These are phyloP conservation scores for Catharus bicknelli DNA, from an alignment of 2,113 vertebrate genomes.

Conservation along the genomic window DNA sequence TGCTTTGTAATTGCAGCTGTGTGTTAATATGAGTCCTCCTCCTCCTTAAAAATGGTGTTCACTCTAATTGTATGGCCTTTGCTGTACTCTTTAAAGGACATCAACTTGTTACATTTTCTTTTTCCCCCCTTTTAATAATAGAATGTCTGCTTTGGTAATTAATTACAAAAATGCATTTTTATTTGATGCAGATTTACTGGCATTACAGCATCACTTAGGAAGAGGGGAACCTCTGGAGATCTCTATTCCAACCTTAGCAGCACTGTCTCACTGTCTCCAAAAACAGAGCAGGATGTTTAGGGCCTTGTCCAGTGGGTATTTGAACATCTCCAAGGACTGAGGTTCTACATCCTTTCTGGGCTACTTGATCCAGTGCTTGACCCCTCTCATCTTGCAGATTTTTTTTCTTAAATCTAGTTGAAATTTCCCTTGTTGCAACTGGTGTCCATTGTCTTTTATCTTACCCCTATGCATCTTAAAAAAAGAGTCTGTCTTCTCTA, in stretches of 20 bases:
- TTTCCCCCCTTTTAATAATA: background rate
- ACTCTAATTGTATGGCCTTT: background rate
- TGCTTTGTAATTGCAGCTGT: background rate
- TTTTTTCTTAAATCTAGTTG: background rate
- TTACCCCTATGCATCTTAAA: background rate
- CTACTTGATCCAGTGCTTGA: background rate
- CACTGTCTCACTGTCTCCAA: background rate
- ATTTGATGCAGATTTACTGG: background rate
- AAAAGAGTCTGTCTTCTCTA: background rate
- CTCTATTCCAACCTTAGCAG: background rate
- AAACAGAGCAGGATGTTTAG: background rate
- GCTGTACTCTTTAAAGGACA: background rate
- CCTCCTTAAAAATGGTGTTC: background rate
- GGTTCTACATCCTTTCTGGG: background rate
- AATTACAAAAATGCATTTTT: background rate
- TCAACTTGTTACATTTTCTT: background rate
- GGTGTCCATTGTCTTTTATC: background rate
- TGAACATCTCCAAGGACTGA: background rate
- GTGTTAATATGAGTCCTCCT: background rate
- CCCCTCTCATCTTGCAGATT: accelerated
- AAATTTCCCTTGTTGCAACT: background rate
- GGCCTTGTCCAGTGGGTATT: background rate
- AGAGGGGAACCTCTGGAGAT: background rate
- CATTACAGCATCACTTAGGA: background rate
- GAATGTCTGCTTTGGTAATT: background rate